phyloP scores from a whole-genome alignment of 2,797 vertebrate genomes.

The Hozukius guyotensis region DNA sequence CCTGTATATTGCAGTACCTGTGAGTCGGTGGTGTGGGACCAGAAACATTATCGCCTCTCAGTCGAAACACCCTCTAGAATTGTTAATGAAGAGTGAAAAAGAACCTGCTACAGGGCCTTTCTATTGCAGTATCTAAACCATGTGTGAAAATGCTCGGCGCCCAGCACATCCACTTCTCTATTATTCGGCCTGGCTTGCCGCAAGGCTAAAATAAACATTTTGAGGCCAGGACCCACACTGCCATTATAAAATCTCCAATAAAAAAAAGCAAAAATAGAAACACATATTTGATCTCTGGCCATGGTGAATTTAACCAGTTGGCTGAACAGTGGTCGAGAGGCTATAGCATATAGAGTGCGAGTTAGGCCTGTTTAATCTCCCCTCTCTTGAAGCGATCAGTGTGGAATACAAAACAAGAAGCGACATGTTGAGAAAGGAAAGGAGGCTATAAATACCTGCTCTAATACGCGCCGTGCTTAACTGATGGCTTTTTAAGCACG shows the following conservation, averaged over 20 bases:
- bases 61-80: slow-evolving; percentile 60
- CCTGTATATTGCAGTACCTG: slow-evolving; percentile 18
- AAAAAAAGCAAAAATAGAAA: slow-evolving; percentile 50
- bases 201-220: slow-evolving; percentile 56
- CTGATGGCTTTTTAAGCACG: slow-evolving; percentile 38
- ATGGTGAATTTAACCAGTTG: slow-evolving; percentile 30
- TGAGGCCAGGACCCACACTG: slow-evolving; percentile 14
- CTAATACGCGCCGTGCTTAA: slow-evolving; percentile 27
- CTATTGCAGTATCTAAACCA: slow-evolving; percentile 25
- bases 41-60: slow-evolving; percentile 57
- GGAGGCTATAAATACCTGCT: slow-evolving; percentile 13
- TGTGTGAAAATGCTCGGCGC: slow-evolving; percentile 51
- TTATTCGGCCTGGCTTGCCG: slow-evolving; percentile 50
- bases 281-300: slow-evolving; percentile 34
- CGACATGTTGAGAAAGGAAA: slow-evolving; percentile 7
- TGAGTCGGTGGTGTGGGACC: slow-evolving; percentile 23
- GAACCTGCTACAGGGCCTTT: slow-evolving; percentile 32
- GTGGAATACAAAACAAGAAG: slow-evolving; percentile 42
- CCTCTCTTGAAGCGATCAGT: slow-evolving; percentile 14
- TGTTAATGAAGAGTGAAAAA: slow-evolving; percentile 64
- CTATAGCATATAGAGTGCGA: neutral
- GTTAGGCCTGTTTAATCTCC: slow-evolving; percentile 5
- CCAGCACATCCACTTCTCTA: slow-evolving; percentile 32
- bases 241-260: slow-evolving; percentile 41
- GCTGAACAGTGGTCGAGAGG: slow-evolving; percentile 7